Evolutionary conservation across 2,113 vertebrate species (phyloP), one percentile per base, ranked within the genome.

Genomic region (Gnathonemus longibarbis): DNA sequence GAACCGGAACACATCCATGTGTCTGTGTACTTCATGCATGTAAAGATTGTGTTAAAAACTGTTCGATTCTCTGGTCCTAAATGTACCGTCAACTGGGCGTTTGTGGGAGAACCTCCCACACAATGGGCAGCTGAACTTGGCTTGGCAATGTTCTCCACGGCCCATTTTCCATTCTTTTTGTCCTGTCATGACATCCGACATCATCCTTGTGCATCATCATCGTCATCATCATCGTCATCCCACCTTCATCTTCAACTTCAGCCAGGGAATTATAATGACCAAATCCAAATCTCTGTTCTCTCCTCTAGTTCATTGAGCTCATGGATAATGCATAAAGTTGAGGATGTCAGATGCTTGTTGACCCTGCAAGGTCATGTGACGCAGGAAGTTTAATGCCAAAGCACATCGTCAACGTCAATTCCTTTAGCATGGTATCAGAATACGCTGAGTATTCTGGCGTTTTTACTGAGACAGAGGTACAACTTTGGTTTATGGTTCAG

Each of bases 1-100:
- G 21, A 13, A 15, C 70, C 21, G n/a, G 50, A 46, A 27, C 11
- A 2, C 88, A 49, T 53, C 27, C 62, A 80, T 49, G 58, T 80
- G 89, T 66, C 89, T 90, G 89, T 90, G 89, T 90, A 90, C 85
- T 90, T 87, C 89, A 90, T 90, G 84, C 84, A 90, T 90, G 89
- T 90, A 17, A 52, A 84, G 89, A 58, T 17, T 53, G 74, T 52
- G 45, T 35, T 42, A 58, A 62, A 88, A 87, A 24, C 17, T 85
- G 45, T 80, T 42, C 17, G 39, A 24, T 83, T 21, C 45, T 48
- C 83, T 84, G 83, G 45, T 84, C 19, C 45, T 21, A n/a, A 8
- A 84, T 84, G 83, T 46, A 48, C 39, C 21, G 24, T 84, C 83
- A 24, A 86, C 24, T 21, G 15, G 84, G 48, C 17, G 48, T 17